Evolutionary conservation across 2,113 vertebrate genomes (phyloP).

Genomic region (Mobula birostris): DNA sequence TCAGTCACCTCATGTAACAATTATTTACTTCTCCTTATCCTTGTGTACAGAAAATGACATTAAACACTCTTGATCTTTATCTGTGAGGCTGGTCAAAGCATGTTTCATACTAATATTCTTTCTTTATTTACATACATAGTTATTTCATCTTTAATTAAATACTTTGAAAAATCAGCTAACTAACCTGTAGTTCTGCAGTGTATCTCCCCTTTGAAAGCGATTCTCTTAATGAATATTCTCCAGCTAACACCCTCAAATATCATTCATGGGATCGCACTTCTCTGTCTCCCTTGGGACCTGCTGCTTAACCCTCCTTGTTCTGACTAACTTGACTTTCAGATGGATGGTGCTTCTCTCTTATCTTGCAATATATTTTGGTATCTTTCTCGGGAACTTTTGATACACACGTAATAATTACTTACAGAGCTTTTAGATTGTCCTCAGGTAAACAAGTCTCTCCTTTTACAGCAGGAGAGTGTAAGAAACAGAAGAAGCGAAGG

Average conservation of each 20-base stretch:
- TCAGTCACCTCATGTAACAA: no score
- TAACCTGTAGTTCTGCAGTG: not conserved
- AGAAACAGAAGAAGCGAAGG: no score
- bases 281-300: not conserved
- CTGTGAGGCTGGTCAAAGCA: not conserved
- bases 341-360: not conserved
- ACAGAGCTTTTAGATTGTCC: not conserved
- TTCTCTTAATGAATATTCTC: not conserved
- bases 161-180: not conserved
- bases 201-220: not conserved
- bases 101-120: not conserved
- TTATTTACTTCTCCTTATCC: no score
- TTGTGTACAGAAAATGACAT: no score
- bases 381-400: not conserved
- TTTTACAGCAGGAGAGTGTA: no score
- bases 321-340: not conserved
- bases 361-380: not conserved
- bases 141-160: not conserved
- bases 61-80: not conserved
- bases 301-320: no score
- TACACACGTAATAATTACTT: not conserved
- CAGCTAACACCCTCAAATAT: not conserved
- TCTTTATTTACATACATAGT: constrained; percentile 7
- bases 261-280: not conserved
- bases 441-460: not conserved